Conservation (phyloP, 2,113 vertebrate genomes). For the Rousettus leschenaultii region DNA sequence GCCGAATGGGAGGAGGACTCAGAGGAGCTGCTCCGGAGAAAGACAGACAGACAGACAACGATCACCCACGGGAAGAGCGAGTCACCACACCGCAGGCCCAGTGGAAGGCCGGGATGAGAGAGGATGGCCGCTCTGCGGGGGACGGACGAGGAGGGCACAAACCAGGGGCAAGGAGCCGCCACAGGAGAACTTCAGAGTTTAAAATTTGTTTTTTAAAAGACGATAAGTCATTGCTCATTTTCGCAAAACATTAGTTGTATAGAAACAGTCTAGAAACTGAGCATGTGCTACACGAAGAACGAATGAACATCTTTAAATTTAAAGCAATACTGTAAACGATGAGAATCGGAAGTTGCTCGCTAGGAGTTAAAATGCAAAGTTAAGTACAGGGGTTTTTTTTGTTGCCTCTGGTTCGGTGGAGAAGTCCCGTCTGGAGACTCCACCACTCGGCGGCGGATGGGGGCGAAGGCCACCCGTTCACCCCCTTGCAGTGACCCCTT, state of each 20-base stretch:
- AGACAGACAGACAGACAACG: no score
- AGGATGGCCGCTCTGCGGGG: background rate
- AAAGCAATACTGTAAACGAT: background rate
- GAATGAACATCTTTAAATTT: background rate
- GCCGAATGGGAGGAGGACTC: background rate
- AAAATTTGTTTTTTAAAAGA: background rate
- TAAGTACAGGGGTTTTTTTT: background rate
- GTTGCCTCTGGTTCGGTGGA: rapidly evolving
- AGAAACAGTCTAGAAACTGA: background rate
- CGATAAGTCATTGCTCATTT: background rate
- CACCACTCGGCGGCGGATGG: rapidly evolving
- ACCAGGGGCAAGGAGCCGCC: background rate
- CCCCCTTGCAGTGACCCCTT: rapidly evolving
- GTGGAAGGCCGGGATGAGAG: rapidly evolving
- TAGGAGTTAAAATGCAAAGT: background rate
- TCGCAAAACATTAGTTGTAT: background rate
- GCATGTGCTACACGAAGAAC: background rate
- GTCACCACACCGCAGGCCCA: background rate
- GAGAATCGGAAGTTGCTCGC: background rate
- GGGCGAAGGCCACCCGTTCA: rapidly evolving
- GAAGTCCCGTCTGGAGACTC: background rate
- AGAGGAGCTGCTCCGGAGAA: background rate
- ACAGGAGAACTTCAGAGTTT: background rate
- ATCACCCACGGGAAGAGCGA: background rate
- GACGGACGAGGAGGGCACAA: no score